Percentiles rank a stretch among this genome's conserved stretches.
Evolutionary conservation across 2,888 invertebrate genomes (phyloP).

Genomic region (Scrobipalpa atriplicella): DNA sequence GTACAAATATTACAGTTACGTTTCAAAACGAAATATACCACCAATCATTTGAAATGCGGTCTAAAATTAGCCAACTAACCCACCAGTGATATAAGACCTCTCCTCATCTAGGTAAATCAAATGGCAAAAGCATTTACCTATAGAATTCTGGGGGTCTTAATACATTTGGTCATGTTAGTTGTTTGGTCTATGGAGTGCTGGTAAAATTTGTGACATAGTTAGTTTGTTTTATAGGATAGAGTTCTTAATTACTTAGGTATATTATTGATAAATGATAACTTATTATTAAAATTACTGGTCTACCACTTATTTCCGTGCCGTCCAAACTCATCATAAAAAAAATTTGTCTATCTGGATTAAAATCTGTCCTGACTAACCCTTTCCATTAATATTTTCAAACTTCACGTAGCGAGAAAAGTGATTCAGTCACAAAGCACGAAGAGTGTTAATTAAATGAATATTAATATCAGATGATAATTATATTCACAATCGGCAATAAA

Average conservation of each 20-base stretch:
- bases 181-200: constrained; percentile 1
- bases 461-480: not conserved
- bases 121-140: not conserved
- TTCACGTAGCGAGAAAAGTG: no score
- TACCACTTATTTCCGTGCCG: no score
- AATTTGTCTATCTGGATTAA: no score
- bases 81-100: constrained; percentile 19
- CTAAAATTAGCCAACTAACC: constrained; percentile 38
- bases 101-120: no score
- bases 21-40: constrained; percentile 28
- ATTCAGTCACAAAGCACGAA: not conserved
- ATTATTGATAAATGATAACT: no score
- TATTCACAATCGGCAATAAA: not conserved
- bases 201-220: no score
- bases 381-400: no score
- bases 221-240: no score
- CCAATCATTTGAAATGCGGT: constrained; percentile 33
- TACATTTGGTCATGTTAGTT: constrained; percentile 7
- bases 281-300: no score
- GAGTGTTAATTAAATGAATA: not conserved
- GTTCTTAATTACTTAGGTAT: no score
- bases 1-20: constrained; percentile 26
- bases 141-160: constrained; percentile 21
- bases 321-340: no score
- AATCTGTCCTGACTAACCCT: no score